phyloP scores from a whole-genome alignment of 2,888 invertebrate genomes.

The Idaea dimidiata region DNA sequence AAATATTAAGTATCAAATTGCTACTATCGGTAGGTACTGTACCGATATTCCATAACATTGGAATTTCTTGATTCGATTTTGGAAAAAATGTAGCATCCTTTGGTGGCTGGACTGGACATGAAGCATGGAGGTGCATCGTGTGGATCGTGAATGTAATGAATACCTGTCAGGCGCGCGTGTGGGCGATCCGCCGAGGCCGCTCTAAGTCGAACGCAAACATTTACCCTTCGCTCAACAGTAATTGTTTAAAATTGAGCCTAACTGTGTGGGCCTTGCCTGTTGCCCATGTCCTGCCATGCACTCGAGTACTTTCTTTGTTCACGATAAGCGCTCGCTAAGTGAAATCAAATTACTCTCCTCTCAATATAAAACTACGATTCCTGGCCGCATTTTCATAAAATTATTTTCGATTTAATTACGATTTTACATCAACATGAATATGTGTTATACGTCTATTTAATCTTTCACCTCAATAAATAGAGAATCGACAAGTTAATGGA shows the following conservation, averaged over 20 bases:
- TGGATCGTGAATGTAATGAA: constrained; percentile 76
- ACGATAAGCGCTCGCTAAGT: constrained; percentile 59
- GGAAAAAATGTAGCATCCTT: neutral
- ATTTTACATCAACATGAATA: constrained; percentile 18
- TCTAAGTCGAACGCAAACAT: constrained; percentile 80
- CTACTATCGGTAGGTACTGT: neutral
- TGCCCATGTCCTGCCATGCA: constrained; percentile 57
- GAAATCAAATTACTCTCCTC: constrained; percentile 31
- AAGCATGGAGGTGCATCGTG: constrained; percentile 48
- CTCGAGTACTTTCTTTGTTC: constrained; percentile 57
- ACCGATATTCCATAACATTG: neutral
- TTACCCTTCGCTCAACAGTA: constrained; percentile 78
- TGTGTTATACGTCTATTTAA: constrained; percentile 33
- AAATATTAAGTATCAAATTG: neutral
- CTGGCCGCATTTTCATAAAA: constrained; percentile 11
- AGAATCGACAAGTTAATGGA: constrained; percentile 49
- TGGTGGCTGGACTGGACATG: constrained; percentile 27
- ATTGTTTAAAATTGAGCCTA: constrained; percentile 81
- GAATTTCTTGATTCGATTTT: neutral
- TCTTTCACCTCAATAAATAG: constrained; percentile 46
- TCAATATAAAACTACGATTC: constrained; percentile 1
- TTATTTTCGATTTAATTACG: constrained; percentile 27
- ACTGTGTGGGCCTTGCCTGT: constrained; percentile 77
- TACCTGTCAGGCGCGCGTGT: constrained; percentile 79
- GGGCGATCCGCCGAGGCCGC: constrained; percentile 63